Evolutionary conservation across 2,888 invertebrate species (phyloP), one percentile per base, ranked within the genome.

Genomic region (Tridacna gigas): DNA sequence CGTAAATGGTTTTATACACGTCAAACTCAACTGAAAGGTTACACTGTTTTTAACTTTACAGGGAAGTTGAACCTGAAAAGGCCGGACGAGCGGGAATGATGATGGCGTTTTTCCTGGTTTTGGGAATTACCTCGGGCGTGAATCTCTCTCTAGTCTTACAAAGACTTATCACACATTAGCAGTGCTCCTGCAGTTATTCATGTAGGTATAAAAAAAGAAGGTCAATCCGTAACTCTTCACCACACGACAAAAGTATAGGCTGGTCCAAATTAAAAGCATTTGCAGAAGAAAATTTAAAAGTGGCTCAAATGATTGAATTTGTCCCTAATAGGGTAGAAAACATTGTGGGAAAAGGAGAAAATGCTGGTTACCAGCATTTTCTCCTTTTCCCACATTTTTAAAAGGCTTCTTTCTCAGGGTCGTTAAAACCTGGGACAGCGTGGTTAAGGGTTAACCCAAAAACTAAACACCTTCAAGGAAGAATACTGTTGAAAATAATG

Each of bases 51-150:
- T 45, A 5, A n/a, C 74, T 18, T 90, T 85, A n/a, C 88, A 93
- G 93, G 79, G 86, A 89, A 75, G 92, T 94, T 22, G 97, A 97
- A n/a, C 96, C 97, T 0, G 97, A 97, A 92, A 96, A 98, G 94
- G 97, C 97, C 22, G 95, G 97, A 0, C 97, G 97, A 0, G 99
- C 99, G 0, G 99, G 99, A 80, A 99, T 99, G 99, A 97, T 98
- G 95, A 99, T 97, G 65, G 98, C 97, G 0, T 98, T 99, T 26
- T 97, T 97, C 92, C 96, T 99, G 0, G 97, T 99, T 51, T 97
- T 98, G 0, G 99, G 99, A 67, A 97, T 99, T 74, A 96, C 98
- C 83, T 93, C 95, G 13, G 99, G 99, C n/a, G 96, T 99, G 83
- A 93, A 96, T 86, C 97, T 97, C 94, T 96, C 97, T 0, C 96